Conservation (phyloP, 2,113 vertebrate genomes). For the Corythoichthys haematopterus region DNA sequence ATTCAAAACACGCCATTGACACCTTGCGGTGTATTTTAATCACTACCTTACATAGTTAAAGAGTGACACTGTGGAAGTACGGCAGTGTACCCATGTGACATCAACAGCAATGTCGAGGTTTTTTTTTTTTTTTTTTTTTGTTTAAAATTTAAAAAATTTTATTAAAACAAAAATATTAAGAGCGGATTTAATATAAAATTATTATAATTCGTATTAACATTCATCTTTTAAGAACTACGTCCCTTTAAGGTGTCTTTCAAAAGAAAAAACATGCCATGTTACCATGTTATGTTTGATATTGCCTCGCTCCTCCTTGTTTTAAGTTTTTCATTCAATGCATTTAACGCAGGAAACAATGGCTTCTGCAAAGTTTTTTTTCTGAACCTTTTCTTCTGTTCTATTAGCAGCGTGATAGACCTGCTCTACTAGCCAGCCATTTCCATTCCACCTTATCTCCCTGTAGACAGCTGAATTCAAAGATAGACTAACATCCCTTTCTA, state of each 20-base stretch:
- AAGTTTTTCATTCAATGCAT: not conserved
- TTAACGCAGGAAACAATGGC: constrained; percentile 13
- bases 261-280: not conserved
- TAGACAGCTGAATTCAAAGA: constrained; percentile 33
- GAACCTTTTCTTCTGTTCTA: constrained; percentile 22
- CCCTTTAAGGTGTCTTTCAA: not conserved
- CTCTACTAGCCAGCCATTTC: constrained; percentile 18
- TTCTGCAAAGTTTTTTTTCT: constrained; percentile 23
- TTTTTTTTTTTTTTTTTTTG: no score
- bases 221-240: no score
- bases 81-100: no score
- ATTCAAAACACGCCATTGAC: no score
- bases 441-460: constrained; percentile 27
- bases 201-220: no score
- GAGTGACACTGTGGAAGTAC: no score
- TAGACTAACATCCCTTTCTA: constrained; percentile 18
- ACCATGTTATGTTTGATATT: not conserved
- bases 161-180: no score
- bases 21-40: no score
- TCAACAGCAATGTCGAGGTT: no score
- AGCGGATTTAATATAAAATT: no score
- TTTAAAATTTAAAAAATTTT: no score
- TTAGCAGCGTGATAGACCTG: constrained; percentile 29
- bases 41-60: no score
- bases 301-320: not conserved